Base-by-base conservation (phyloP, 2,888 invertebrate species). In the Lucinisca nassula region DNA sequence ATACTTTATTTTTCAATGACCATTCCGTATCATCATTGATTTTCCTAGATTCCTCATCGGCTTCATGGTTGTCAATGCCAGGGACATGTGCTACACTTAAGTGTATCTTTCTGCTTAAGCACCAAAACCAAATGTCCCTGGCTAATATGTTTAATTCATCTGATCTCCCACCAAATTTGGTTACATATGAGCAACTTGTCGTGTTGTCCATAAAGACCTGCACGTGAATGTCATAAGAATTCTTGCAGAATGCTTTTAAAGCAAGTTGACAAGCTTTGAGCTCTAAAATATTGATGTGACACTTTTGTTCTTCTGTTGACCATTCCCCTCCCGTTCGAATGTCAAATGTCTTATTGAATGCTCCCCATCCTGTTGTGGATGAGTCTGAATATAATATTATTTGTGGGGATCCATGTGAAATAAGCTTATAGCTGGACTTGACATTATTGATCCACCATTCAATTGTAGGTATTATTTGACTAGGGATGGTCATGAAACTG, bases 21-120 rank as follows among this genome's bases (percentile, higher is more conserved):
- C 87, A 83, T 78, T 87, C 83, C 32, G 75, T 51, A 40, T 86
- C 82, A 55, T 79, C 75, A 79, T 79, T 86, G 0, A 82, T 3
- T 67, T n/a, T n/a, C n/a, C n/a, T n/a, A n/a, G n/a, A n/a, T n/a
- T n/a, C n/a, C n/a, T n/a, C n/a, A 45, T 84, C 84, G n/a, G n/a
- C n/a, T n/a, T n/a, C n/a, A n/a, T n/a, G n/a, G n/a, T n/a, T n/a
- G n/a, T n/a, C n/a, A n/a, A 70, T 61, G 6, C 82, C 87, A 1
- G 84, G 75, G 12, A 87, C 27, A 79, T 85, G 85, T n/a, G 70
- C 32, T 1, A 55, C 85, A 61, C 73, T 79, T 8, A 88, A 40
- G 38, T 76, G 77, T 24, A 85, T 80, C 1, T 76, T 76, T 35
- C 72, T 58, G 6, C 51, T 40, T n/a, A 88, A 45, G 70, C 84